Conservation (phyloP, 2,113 vertebrate species). For the Mastomys natalensis region DNA sequence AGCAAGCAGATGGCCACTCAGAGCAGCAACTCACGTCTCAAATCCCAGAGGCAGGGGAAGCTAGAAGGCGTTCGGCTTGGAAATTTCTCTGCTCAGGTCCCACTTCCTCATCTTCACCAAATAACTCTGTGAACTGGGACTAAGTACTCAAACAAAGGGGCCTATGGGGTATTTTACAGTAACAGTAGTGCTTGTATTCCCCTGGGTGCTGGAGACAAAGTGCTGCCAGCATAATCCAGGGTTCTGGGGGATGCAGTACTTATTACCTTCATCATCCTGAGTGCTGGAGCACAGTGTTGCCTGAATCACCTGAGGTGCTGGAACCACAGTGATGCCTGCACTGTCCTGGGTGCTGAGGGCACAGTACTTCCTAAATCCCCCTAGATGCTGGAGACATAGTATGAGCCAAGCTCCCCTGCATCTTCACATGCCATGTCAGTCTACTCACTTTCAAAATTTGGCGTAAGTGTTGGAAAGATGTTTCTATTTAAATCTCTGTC, state of each 20-base stretch:
- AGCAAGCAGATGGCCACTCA: not conserved
- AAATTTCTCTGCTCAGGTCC: no score
- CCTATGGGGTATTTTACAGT: not conserved
- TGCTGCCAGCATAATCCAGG: not conserved
- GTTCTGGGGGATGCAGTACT: not conserved
- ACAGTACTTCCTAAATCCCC: not conserved
- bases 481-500: slow-evolving; percentile 55
- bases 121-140: not conserved
- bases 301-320: not conserved
- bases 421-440: not conserved
- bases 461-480: not conserved
- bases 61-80: not conserved
- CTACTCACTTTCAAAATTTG: not conserved
- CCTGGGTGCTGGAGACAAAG: not conserved
- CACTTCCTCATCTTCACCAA: not conserved
- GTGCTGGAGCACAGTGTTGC: not conserved
- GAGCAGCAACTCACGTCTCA: not conserved
- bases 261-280: not conserved
- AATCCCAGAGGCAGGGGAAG: not conserved
- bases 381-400: not conserved
- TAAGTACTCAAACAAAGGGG: not conserved
- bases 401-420: not conserved
- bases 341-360: not conserved
- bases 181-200: not conserved
- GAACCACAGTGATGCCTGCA: not conserved